A percentile compares a stretch with the other conserved stretches of the same genome.
Conservation (phyloP, 1,140 invertebrate genomes). For the Pissodes strobi region DNA sequence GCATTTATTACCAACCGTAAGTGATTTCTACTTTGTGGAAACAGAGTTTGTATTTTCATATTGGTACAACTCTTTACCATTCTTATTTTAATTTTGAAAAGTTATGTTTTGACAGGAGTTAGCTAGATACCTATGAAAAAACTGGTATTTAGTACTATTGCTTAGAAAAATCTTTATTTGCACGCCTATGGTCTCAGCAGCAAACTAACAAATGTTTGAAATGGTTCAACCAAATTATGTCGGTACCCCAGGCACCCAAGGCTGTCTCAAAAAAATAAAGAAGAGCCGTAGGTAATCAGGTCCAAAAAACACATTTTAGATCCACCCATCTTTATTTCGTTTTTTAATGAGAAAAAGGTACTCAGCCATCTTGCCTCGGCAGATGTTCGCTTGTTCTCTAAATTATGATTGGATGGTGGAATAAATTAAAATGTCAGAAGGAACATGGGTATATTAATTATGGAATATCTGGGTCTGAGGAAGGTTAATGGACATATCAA, state of each 20-base stretch:
- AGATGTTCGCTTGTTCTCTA: slow-evolving; percentile 29
- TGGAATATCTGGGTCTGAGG: slow-evolving; percentile 8
- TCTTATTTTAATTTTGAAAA: too few relatives aligned
- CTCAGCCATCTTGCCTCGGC: slow-evolving; percentile 30
- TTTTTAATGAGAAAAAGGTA: slow-evolving; percentile 31
- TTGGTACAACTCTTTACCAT: too few relatives aligned
- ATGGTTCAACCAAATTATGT: slow-evolving; percentile 30
- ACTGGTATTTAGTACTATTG: too few relatives aligned
- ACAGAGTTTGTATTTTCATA: too few relatives aligned
- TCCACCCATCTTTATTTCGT: slow-evolving; percentile 19
- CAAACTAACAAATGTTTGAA: slow-evolving; percentile 32
- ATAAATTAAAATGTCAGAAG: slow-evolving; percentile 33
- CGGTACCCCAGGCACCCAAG: slow-evolving; percentile 26
- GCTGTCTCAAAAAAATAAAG: slow-evolving; percentile 23
- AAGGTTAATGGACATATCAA: slow-evolving; percentile 18
- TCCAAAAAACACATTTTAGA: slow-evolving; percentile 28
- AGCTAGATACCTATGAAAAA: too few relatives aligned
- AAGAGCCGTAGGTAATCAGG: slow-evolving; percentile 24
- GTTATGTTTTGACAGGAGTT: too few relatives aligned
- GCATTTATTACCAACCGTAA: too few relatives aligned
- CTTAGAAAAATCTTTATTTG: too few relatives aligned
- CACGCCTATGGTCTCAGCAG: slow-evolving; percentile 11
- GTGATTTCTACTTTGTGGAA: too few relatives aligned
- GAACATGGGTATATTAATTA: slow-evolving; percentile 27
- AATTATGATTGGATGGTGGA: slow-evolving; percentile 29